These are phyloP conservation scores for Reticulitermes speratus DNA, from an alignment of 1,140 invertebrate genomes.

Conservation along the genomic window DNA sequence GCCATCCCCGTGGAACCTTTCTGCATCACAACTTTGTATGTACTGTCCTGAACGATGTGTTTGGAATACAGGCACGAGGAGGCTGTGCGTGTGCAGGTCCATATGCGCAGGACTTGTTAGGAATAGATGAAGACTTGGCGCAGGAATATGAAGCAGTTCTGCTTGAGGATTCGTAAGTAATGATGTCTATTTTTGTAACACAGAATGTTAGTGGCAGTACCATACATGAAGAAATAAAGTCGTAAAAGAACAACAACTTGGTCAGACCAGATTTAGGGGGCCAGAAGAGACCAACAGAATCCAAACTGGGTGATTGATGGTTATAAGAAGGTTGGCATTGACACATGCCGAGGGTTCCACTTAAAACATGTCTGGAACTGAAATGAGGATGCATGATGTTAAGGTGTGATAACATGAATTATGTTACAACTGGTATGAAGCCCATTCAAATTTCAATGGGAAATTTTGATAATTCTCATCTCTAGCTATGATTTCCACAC, in stretches of 20 bases:
- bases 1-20: conserved; percentile 75
- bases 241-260: neutral
- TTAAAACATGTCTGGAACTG: too few relatives aligned
- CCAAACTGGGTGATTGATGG: too few relatives aligned
- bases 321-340: too few relatives aligned
- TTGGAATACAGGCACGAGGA: conserved; percentile 85
- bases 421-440: too few relatives aligned
- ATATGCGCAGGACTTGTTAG: conserved; percentile 82
- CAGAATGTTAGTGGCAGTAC: neutral
- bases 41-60: conserved; percentile 86
- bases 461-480: too few relatives aligned
- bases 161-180: conserved; percentile 67
- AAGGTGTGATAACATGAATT: too few relatives aligned
- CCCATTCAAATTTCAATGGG: too few relatives aligned
- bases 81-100: conserved; percentile 83
- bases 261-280: neutral
- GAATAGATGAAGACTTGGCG: conserved; percentile 74
- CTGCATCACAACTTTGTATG: conserved; percentile 90
- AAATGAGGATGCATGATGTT: too few relatives aligned
- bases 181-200: neutral
- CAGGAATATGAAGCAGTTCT: conserved; percentile 74
- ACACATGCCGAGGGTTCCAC: too few relatives aligned
- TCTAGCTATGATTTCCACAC: too few relatives aligned
- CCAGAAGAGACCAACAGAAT: too few relatives aligned
- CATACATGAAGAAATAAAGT: neutral